These are phyloP conservation scores for Psilopogon haemacephalus DNA, from an alignment of 2,113 vertebrate genomes.

Conservation along the genomic window DNA sequence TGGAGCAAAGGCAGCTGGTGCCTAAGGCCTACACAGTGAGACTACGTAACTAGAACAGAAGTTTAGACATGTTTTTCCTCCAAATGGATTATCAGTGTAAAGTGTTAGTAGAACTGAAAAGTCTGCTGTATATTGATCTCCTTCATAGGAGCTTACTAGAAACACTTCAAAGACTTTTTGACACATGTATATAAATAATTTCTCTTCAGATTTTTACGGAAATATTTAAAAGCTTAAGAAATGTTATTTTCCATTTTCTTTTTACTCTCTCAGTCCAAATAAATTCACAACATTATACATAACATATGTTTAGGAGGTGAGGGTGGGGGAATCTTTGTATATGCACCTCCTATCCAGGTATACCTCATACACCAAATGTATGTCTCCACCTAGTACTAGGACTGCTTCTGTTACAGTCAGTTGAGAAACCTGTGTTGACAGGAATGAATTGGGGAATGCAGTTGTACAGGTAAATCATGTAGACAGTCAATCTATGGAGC, in stretches of 20 bases:
- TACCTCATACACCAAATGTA: neutral
- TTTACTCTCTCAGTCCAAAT: neutral
- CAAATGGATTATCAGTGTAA: neutral
- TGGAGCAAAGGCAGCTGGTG: neutral
- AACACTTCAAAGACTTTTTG: neutral
- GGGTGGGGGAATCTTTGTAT: neutral
- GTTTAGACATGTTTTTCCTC: neutral
- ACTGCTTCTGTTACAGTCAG: neutral
- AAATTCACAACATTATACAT: neutral
- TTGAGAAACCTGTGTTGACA: neutral
- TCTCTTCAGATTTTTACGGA: neutral
- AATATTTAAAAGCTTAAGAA: neutral
- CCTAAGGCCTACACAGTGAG: neutral
- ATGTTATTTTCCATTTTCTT: neutral
- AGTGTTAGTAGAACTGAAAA: neutral
- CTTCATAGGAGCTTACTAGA: neutral
- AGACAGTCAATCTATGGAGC: neutral
- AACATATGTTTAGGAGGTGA: neutral
- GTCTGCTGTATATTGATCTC: neutral
- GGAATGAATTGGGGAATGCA: neutral
- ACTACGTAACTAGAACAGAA: neutral
- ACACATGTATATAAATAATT: neutral
- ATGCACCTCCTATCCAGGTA: neutral
- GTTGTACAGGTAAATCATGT: neutral
- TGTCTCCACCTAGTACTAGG: neutral